Percentiles rank a stretch among this genome's conserved stretches.
phyloP scores from a whole-genome alignment of 2,797 vertebrate genomes.

The Ctenopoma kingsleyae region DNA sequence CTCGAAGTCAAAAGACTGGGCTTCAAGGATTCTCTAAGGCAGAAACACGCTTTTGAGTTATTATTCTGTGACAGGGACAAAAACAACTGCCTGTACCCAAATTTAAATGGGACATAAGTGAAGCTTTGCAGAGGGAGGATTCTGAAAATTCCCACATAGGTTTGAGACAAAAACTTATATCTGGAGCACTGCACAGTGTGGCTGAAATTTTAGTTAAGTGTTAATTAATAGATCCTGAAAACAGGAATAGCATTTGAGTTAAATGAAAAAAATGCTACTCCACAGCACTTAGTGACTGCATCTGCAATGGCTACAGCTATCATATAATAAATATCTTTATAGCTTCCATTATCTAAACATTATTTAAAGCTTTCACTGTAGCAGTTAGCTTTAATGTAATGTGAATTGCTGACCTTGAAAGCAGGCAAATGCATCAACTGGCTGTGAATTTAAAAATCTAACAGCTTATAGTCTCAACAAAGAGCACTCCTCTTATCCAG shows the following conservation, averaged over 20 bases:
- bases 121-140: constrained; percentile 1
- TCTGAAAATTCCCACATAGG: constrained; percentile 9
- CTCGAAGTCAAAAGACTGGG: constrained; percentile 35
- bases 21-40: constrained; percentile 41
- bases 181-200: not conserved
- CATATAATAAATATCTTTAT: constrained; percentile 35
- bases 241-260: constrained; percentile 26
- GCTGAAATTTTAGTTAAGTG: constrained; percentile 13
- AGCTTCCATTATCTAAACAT: constrained; percentile 44
- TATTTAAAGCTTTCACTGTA: constrained; percentile 56
- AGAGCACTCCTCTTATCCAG: constrained; percentile 65
- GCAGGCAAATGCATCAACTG: constrained; percentile 48
- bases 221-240: constrained; percentile 44
- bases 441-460: constrained; percentile 61
- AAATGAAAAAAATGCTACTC: constrained; percentile 23
- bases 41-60: constrained; percentile 29
- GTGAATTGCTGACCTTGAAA: constrained; percentile 67
- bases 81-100: constrained; percentile 14
- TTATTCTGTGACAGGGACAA: constrained; percentile 16
- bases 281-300: constrained; percentile 30
- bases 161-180: constrained; percentile 14
- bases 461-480: constrained; percentile 68
- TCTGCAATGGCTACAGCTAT: constrained; percentile 3
- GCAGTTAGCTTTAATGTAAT: constrained; percentile 47
- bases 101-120: constrained; percentile 6